Evolutionary conservation across 64 coral and sea anemone species (phyloP).

Genomic region (Pachyseris speciosa): DNA sequence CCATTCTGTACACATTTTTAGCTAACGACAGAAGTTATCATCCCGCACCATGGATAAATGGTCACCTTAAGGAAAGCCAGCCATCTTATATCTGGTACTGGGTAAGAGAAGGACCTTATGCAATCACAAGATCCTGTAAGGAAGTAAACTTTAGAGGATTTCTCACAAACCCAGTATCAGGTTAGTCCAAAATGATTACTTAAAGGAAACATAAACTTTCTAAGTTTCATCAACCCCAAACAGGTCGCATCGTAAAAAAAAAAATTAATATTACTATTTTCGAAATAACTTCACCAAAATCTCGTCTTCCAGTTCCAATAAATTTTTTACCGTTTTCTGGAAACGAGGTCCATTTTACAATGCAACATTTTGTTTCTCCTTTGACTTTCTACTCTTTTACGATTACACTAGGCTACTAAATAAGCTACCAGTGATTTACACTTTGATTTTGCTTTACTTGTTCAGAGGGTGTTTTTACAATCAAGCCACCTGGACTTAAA

Average conservation of each 20-base stretch:
- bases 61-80: constrained; percentile 41
- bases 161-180: constrained; percentile 14
- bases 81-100: constrained; percentile 87
- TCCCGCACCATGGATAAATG: constrained; percentile 84
- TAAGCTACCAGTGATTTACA: no score
- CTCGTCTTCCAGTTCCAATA: no score
- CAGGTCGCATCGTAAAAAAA: no score
- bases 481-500: constrained; percentile 51
- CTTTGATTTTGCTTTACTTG: no score
- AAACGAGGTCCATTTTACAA: no score
- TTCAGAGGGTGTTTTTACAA: constrained; percentile 73
- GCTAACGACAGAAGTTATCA: constrained; percentile 51
- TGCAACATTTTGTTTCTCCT: no score
- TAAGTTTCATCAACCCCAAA: no score
- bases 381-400: no score
- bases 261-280: no score
- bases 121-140: constrained; percentile 72
- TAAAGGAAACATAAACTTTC: background rate
- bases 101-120: constrained; percentile 79
- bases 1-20: background rate
- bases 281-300: no score
- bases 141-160: constrained; percentile 62
- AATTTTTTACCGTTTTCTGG: no score
- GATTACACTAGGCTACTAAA: no score
- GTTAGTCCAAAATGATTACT: constrained; percentile 23